A percentile compares a stretch with the other conserved stretches of the same genome.
phyloP scores from a whole-genome alignment of 2,113 vertebrate genomes.

The Gorsachius goisagi region DNA sequence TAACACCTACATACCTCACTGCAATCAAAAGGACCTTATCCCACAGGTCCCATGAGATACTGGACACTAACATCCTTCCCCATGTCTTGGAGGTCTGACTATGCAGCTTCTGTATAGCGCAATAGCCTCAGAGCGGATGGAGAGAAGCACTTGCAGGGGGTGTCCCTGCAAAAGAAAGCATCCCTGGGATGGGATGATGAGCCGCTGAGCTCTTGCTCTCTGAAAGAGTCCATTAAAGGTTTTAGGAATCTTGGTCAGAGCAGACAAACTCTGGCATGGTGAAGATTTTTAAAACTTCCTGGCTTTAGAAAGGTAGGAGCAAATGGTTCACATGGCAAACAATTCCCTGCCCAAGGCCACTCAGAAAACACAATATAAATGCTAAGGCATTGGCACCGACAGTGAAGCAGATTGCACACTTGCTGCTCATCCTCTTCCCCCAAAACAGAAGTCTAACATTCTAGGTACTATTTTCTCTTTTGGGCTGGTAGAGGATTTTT shows the following conservation, averaged over 20 bases:
- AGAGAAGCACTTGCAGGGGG: neutral
- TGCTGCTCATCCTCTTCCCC: neutral
- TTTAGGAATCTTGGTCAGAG: neutral
- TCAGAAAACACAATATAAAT: neutral
- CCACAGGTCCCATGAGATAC: neutral
- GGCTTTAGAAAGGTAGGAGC: neutral
- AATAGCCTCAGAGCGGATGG: neutral
- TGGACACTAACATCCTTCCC: neutral
- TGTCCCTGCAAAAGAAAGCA: neutral
- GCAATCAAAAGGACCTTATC: neutral
- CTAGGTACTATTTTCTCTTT: neutral
- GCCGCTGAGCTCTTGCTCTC: neutral
- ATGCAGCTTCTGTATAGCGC: neutral
- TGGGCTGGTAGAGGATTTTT: neutral
- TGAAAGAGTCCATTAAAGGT: neutral
- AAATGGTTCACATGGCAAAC: neutral
- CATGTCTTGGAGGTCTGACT: neutral
- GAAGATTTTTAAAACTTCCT: neutral
- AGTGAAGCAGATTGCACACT: neutral
- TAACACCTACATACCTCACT: neutral
- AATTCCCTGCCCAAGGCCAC: neutral
- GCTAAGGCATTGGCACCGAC: neutral
- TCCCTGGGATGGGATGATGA: neutral
- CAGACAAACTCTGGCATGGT: neutral
- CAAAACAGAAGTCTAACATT: neutral